These are phyloP conservation scores for Drosophila orosa DNA, from an alignment of 1,140 invertebrate species.

Conservation along the genomic window DNA sequence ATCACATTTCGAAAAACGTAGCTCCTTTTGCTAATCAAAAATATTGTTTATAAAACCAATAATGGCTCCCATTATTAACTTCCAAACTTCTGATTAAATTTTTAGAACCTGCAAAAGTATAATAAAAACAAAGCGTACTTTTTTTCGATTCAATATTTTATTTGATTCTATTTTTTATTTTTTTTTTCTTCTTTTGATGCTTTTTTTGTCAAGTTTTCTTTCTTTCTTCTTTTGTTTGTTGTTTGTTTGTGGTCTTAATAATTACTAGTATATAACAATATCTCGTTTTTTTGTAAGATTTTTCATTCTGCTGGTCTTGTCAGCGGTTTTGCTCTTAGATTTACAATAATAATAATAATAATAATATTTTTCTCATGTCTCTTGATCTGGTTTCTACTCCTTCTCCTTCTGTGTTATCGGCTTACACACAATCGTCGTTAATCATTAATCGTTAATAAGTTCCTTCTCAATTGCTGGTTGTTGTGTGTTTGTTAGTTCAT, in stretches of 20 bases:
- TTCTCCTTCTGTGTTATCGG: conserved; percentile 51
- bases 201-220: conserved; percentile 76
- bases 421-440: conserved; percentile 36
- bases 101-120: background rate
- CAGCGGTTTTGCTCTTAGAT: conserved; percentile 83
- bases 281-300: conserved; percentile 82
- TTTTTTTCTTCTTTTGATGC: conserved; percentile 55
- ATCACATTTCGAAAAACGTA: no score
- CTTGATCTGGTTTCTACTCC: conserved; percentile 74
- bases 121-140: background rate
- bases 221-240: conserved; percentile 72
- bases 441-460: conserved; percentile 67
- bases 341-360: conserved; percentile 72
- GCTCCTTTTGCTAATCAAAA: no score
- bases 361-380: conserved; percentile 80
- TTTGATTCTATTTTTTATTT: conserved; percentile 81
- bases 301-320: conserved; percentile 83
- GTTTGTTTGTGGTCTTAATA: conserved; percentile 76
- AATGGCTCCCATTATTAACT: no score
- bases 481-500: conserved; percentile 45
- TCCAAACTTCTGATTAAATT: background rate
- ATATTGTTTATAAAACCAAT: no score
- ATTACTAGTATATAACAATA: conserved; percentile 84
- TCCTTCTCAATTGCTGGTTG: conserved; percentile 57
- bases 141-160: conserved; percentile 82